Evolutionary conservation across 2,797 vertebrate species (phyloP).

Genomic region (Neomorphus geoffroyi): DNA sequence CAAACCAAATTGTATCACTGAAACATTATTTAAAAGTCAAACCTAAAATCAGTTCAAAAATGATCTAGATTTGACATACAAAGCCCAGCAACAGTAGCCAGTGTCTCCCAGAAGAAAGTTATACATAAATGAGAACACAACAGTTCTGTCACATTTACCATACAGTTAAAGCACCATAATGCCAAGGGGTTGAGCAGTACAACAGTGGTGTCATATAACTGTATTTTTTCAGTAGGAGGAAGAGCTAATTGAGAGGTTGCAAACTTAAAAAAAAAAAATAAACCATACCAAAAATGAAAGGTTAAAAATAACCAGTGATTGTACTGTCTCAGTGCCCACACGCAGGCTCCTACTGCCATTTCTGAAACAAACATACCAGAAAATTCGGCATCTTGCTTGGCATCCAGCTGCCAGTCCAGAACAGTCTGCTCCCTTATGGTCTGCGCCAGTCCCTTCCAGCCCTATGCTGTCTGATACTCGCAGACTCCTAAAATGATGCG

Average conservation of each 20-base stretch:
- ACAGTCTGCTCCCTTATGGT: accelerated
- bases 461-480: neutral
- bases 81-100: neutral
- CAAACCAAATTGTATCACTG: neutral
- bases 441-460: neutral
- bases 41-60: neutral
- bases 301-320: neutral
- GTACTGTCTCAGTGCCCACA: neutral
- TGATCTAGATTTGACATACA: neutral
- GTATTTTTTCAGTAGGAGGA: neutral
- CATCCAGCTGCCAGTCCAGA: neutral
- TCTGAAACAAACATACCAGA: neutral
- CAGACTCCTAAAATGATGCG: neutral
- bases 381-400: neutral
- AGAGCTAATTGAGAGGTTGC: neutral
- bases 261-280: neutral
- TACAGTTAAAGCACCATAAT: neutral
- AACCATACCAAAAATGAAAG: neutral
- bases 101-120: neutral
- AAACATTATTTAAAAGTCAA: neutral
- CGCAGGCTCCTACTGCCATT: neutral
- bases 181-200: neutral
- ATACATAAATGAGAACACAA: neutral
- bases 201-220: neutral
- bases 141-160: accelerated